Evolutionary conservation across 2,888 invertebrate genomes (phyloP).

Genomic region (Troilus luridus): DNA sequence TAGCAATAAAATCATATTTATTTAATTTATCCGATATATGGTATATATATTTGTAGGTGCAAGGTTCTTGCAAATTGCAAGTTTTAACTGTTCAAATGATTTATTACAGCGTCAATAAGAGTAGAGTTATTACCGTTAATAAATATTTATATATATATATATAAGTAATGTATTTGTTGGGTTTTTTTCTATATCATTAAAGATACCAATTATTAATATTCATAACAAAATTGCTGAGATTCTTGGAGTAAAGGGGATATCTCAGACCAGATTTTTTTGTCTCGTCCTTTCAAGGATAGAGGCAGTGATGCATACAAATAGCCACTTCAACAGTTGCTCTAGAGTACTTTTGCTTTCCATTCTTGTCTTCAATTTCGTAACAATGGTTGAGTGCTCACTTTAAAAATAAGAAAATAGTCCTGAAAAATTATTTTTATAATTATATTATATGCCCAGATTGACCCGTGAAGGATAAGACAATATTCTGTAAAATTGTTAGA

Average conservation of each 20-base stretch:
- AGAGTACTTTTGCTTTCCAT: not conserved
- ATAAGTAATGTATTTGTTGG: not conserved
- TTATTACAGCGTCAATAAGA: too few species aligned
- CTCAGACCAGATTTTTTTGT: not conserved
- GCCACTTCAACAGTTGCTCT: not conserved
- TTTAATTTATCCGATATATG: too few species aligned
- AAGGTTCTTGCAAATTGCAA: too few species aligned
- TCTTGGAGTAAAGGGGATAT: not conserved
- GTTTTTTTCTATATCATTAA: not conserved
- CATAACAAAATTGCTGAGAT: not conserved
- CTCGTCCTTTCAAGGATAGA: not conserved
- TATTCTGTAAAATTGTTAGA: not conserved
- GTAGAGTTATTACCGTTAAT: too few species aligned
- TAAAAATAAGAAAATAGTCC: not conserved
- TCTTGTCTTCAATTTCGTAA: not conserved
- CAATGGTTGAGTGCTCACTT: not conserved
- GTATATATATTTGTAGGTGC: too few species aligned
- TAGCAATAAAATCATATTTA: too few species aligned
- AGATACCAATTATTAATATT: not conserved
- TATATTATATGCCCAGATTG: not conserved
- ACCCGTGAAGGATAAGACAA: not conserved
- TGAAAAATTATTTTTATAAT: not conserved
- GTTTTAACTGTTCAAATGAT: too few species aligned
- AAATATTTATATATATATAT: too few species aligned
- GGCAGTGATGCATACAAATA: constrained; percentile 17